These are phyloP conservation scores for Myripristis murdjan DNA, from an alignment of 2,797 vertebrate genomes.

Conservation along the genomic window DNA sequence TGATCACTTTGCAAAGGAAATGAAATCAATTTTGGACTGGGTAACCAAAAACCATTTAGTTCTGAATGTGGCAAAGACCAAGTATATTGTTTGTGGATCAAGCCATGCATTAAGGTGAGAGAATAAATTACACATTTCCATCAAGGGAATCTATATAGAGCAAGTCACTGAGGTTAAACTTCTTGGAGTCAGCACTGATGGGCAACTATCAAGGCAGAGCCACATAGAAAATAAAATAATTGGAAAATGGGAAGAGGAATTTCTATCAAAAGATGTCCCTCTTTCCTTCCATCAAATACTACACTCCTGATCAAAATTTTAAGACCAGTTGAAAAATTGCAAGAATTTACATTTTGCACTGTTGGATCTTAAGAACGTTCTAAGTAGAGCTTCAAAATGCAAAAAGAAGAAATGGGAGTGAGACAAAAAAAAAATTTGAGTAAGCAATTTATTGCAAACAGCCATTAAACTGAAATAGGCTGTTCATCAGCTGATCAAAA, in stretches of 20 bases:
- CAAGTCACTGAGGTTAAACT: not conserved
- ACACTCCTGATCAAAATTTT: no score
- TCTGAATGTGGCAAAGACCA: not conserved
- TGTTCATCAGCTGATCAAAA: no score
- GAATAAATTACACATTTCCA: not conserved
- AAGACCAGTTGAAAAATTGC: no score
- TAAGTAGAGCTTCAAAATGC: no score
- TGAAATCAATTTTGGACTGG: not conserved
- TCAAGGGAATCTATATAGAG: not conserved
- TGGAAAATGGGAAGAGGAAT: not conserved
- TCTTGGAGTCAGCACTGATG: no score
- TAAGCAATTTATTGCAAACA: no score
- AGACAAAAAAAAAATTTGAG: no score
- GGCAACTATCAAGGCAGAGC: not conserved
- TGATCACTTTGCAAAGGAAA: not conserved
- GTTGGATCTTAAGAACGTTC: no score
- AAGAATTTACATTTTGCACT: no score
- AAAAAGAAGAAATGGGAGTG: no score
- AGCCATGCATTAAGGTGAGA: not conserved
- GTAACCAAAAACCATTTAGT: not conserved
- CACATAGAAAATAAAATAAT: not conserved
- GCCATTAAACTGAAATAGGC: no score
- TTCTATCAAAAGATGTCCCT: not conserved
- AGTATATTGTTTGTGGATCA: conserved; percentile 1
- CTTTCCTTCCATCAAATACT: not conserved